These are phyloP conservation scores for Drosophila longiperda DNA, from an alignment of 2,888 invertebrate species.

Conservation along the genomic window DNA sequence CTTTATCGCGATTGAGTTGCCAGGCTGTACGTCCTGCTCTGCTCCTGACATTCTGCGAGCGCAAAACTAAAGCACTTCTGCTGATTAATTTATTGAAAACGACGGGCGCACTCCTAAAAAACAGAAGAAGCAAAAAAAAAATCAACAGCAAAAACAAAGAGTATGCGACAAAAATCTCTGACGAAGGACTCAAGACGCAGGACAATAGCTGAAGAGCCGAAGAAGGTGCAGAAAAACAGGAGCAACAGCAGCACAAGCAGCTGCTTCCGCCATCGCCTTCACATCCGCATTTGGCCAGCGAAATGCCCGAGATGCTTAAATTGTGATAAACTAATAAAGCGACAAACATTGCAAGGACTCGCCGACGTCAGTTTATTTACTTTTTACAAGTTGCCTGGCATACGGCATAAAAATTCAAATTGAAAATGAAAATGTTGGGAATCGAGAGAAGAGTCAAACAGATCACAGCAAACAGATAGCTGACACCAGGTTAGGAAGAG, in stretches of 20 bases:
- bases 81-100: constrained; percentile 79
- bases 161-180: constrained; percentile 55
- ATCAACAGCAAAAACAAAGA: constrained; percentile 52
- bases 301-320: constrained; percentile 66
- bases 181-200: constrained; percentile 45
- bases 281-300: constrained; percentile 35
- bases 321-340: constrained; percentile 78
- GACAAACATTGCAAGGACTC: constrained; percentile 68
- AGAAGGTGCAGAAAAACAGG: constrained; percentile 26
- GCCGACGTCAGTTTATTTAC: constrained; percentile 70
- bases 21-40: constrained; percentile 38
- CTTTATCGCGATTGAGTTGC: constrained; percentile 79
- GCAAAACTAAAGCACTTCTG: constrained; percentile 67
- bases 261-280: constrained; percentile 53
- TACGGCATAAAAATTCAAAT: constrained; percentile 74
- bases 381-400: constrained; percentile 69
- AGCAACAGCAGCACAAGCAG: constrained; percentile 27
- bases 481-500: constrained; percentile 26
- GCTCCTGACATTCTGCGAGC: constrained; percentile 26
- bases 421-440: constrained; percentile 70
- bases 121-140: constrained; percentile 31
- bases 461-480: constrained; percentile 63
- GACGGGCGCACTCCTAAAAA: constrained; percentile 45
- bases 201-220: constrained; percentile 31
- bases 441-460: constrained; percentile 58